Conservation (phyloP, 1,140 invertebrate genomes). For the Cyphomyrmex costatus region DNA sequence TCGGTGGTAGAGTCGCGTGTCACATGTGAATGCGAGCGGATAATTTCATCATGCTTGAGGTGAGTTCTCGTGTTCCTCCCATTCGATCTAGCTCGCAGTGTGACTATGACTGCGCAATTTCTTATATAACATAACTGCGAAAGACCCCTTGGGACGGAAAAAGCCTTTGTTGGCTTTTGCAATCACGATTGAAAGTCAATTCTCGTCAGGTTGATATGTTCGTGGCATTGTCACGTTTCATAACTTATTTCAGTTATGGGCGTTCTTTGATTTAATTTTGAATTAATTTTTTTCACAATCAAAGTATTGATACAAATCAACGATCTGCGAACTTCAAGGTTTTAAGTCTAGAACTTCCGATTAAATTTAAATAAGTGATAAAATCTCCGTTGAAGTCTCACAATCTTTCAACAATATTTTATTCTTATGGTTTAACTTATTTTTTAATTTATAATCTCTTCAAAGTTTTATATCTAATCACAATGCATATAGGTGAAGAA, state of each 20-base stretch:
- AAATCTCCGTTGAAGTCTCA: not conserved
- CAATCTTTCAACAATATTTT: not conserved
- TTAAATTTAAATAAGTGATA: not conserved
- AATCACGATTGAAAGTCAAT: not conserved
- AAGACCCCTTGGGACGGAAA: not conserved
- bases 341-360: not conserved
- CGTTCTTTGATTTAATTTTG: not conserved
- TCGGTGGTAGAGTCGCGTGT: slow-evolving; percentile 12
- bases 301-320: not conserved
- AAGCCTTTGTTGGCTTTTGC: not conserved
- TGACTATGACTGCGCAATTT: slow-evolving; percentile 55
- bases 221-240: not conserved
- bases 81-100: slow-evolving; percentile 22
- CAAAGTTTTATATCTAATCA: not conserved
- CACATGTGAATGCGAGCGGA: slow-evolving; percentile 22
- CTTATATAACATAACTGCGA: slow-evolving; percentile 51
- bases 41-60: slow-evolving; percentile 46
- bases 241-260: not conserved
- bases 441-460: not conserved
- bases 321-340: not conserved
- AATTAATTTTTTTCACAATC: not conserved
- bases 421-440: not conserved
- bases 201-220: not conserved
- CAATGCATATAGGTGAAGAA: not conserved
- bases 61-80: slow-evolving; percentile 27